Evolutionary conservation across 2,113 vertebrate genomes (phyloP).

Genomic region (Eulemur macaco): DNA sequence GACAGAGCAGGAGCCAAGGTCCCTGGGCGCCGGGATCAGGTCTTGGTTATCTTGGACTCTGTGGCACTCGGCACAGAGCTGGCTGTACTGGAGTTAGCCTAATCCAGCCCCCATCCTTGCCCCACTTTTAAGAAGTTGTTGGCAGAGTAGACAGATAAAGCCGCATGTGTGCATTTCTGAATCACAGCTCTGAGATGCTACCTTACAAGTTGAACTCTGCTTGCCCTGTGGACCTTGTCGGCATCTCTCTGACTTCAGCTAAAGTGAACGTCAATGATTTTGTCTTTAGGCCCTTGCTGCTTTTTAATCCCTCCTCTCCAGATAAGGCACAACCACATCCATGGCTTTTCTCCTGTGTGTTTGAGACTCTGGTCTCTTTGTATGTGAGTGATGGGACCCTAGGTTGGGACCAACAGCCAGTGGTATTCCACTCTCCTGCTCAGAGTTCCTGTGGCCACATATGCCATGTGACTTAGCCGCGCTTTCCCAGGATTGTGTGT

Average conservation of each 20-base stretch:
- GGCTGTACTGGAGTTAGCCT: neutral
- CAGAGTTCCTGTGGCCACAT: neutral
- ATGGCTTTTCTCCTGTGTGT: neutral
- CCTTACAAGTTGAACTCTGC: neutral
- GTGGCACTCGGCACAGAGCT: neutral
- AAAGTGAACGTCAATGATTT: neutral
- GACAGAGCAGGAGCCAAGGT: neutral
- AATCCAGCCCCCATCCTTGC: neutral
- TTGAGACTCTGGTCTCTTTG: neutral
- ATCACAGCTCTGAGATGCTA: neutral
- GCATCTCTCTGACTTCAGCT: neutral
- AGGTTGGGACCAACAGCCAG: neutral
- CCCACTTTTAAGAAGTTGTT: neutral
- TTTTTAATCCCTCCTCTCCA: neutral
- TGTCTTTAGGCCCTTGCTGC: neutral
- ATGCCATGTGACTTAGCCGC: no score
- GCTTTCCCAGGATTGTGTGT: neutral
- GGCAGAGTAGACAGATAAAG: neutral
- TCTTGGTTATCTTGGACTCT: neutral
- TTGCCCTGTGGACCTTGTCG: rapidly evolving
- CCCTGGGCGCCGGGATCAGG: neutral
- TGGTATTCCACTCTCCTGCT: neutral
- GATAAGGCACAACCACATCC: neutral
- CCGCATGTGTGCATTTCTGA: neutral
- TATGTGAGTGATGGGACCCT: neutral